phyloP scores from a whole-genome alignment of 2,113 vertebrate species.

The Microtus oregoni region DNA sequence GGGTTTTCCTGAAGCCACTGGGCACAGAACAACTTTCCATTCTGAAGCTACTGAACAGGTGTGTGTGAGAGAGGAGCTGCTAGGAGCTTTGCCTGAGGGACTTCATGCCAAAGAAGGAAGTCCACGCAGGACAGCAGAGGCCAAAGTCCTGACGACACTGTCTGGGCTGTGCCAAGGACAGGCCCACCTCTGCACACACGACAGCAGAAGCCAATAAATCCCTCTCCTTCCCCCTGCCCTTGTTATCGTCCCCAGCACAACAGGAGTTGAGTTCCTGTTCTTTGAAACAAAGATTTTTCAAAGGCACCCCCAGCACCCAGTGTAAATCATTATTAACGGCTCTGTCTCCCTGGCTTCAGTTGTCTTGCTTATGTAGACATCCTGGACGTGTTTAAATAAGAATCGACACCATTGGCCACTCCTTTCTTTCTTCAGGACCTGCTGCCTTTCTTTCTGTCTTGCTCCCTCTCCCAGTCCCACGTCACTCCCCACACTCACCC shows the following conservation, averaged over 20 bases:
- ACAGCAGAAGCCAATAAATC: slow-evolving; percentile 27
- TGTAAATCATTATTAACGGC: slow-evolving; percentile 56
- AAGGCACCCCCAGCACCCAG: neutral
- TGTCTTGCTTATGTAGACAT: slow-evolving; percentile 53
- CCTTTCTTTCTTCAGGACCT: slow-evolving; percentile 53
- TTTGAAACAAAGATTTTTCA: slow-evolving; percentile 62
- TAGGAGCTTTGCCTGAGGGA: neutral
- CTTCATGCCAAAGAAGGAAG: neutral
- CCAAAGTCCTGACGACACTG: neutral
- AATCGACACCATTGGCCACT: slow-evolving; percentile 45
- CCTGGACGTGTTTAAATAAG: slow-evolving; percentile 69
- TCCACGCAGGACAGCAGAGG: neutral
- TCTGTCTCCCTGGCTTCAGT: slow-evolving; percentile 46
- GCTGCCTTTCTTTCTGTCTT: slow-evolving; percentile 35
- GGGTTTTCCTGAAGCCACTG: neutral
- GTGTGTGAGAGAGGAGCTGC: neutral
- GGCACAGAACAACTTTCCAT: neutral
- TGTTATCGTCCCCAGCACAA: slow-evolving; percentile 35
- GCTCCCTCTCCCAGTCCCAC: neutral
- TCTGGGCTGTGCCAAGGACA: neutral
- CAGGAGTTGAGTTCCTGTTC: slow-evolving; percentile 27
- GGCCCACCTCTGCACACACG: neutral
- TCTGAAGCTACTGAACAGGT: neutral
- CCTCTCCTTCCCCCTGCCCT: neutral
- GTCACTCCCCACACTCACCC: neutral